These are phyloP conservation scores for Mormoops blainvillei DNA, from an alignment of 2,113 vertebrate genomes.

Conservation along the genomic window DNA sequence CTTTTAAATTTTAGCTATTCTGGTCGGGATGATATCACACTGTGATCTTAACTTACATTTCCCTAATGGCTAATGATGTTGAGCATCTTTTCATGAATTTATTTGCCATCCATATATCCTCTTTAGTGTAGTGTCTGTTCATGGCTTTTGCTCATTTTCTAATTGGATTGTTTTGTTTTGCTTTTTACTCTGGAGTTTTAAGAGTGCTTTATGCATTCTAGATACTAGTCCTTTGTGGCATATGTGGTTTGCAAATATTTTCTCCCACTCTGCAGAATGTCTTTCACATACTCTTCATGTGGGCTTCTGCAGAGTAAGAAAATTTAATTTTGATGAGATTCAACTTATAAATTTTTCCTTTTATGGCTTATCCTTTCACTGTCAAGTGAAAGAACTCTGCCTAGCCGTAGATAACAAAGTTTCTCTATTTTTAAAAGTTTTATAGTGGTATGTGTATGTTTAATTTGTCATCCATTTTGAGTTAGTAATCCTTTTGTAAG, in stretches of 20 bases:
- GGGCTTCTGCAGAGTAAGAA: not conserved
- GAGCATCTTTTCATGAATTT: conserved; percentile 6
- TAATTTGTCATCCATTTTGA: not conserved
- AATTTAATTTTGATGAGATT: conserved; percentile 1
- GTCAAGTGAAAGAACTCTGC: not conserved
- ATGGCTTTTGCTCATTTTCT: conserved; percentile 24
- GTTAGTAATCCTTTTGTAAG: not conserved
- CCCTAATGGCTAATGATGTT: not conserved
- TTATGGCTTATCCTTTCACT: not conserved
- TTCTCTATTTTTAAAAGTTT: not conserved
- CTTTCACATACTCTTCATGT: not conserved
- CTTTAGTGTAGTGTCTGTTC: conserved; percentile 4
- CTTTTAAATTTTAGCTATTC: not conserved
- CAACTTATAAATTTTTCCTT: not conserved
- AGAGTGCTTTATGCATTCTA: not conserved
- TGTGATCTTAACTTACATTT: not conserved
- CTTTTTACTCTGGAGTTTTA: conserved; percentile 16
- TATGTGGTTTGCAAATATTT: not conserved
- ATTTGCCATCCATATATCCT: not conserved
- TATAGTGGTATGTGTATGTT: not conserved
- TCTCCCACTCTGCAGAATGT: not conserved
- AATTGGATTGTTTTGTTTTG: not conserved
- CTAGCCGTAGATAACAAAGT: not conserved
- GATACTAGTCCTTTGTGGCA: not conserved
- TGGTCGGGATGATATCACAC: not conserved